phyloP scores from a whole-genome alignment of 1,140 invertebrate genomes.

The Coptotermes formosanus region DNA sequence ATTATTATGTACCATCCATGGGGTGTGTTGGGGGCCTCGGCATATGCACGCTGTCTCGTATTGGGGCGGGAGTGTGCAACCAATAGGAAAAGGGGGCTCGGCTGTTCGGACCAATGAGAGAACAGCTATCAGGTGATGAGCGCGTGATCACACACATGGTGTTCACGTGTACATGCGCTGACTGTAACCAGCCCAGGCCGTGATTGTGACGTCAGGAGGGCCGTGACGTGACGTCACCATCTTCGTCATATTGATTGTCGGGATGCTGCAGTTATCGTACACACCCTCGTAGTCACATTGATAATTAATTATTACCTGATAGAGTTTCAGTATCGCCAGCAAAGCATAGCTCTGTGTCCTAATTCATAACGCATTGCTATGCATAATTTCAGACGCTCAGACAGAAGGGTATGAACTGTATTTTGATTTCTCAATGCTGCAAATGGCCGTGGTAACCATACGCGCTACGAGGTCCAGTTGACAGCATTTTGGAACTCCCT shows the following conservation, averaged over 20 bases:
- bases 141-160: constrained; percentile 20
- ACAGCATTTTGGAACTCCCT: no score
- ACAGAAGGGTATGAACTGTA: no score
- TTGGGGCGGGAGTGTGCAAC: constrained; percentile 11
- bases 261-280: no score
- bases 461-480: no score
- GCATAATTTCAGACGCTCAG: no score
- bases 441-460: no score
- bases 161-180: constrained; percentile 20
- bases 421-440: no score
- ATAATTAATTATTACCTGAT: no score
- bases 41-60: constrained; percentile 14
- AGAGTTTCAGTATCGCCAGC: no score
- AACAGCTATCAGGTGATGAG: not conserved
- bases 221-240: not conserved
- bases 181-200: not conserved
- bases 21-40: not conserved
- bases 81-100: not conserved
- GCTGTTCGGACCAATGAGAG: not conserved
- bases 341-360: no score
- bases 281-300: no score
- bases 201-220: constrained; percentile 13
- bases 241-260: not conserved
- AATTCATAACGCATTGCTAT: no score
- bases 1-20: not conserved